Conservation (phyloP, 2,113 vertebrate species). For the Edolisoma coerulescens region DNA sequence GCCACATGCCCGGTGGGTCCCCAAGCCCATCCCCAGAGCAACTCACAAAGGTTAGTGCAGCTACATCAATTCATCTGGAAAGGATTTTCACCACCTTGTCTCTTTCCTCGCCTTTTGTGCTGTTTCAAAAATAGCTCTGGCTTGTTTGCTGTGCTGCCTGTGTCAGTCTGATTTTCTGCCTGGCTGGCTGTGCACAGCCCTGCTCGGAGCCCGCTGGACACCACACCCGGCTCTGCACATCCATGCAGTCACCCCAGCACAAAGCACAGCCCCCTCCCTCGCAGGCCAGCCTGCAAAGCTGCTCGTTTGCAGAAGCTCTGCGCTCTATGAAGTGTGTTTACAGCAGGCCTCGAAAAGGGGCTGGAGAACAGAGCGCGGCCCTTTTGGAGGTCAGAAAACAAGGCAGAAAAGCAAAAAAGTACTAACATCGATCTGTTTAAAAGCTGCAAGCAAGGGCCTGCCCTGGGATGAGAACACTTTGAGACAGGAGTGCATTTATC, state of each 20-base stretch:
- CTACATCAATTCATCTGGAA: slow-evolving; percentile 3
- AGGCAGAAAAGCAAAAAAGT: not conserved
- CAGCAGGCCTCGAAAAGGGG: not conserved
- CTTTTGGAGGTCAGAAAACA: not conserved
- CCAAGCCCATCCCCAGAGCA: not conserved
- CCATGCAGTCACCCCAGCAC: slow-evolving; percentile 8
- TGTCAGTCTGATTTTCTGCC: slow-evolving; percentile 54
- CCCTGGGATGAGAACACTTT: not conserved
- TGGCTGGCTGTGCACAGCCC: not conserved
- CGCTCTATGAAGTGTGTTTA: not conserved
- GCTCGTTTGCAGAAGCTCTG: not conserved
- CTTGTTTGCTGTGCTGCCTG: slow-evolving; percentile 13
- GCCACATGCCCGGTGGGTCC: not conserved
- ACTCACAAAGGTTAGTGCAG: slow-evolving; percentile 1
- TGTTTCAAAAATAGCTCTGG: slow-evolving; percentile 44
- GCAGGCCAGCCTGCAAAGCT: not conserved
- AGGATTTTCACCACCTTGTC: slow-evolving; percentile 31
- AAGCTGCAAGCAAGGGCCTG: not conserved
- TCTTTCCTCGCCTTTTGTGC: slow-evolving; percentile 11
- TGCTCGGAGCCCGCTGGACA: not conserved
- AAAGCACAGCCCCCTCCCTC: not conserved
- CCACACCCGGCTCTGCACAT: not conserved
- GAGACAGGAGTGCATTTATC: not conserved
- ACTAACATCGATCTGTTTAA: not conserved
- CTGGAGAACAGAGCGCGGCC: not conserved